Evolutionary conservation across 2,888 invertebrate genomes (phyloP).

Genomic region (Tridacna crocea): DNA sequence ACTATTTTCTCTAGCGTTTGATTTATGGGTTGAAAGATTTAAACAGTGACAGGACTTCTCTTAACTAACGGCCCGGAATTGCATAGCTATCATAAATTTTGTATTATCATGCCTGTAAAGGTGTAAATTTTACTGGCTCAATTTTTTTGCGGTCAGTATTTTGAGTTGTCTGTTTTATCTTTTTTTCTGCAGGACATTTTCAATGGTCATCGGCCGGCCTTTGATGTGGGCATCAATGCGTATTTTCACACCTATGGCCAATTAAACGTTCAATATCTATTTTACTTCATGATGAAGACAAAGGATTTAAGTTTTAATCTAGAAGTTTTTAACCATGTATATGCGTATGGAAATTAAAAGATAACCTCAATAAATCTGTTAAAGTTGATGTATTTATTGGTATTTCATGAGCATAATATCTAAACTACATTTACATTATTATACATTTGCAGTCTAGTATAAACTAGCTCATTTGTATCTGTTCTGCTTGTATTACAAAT

Average conservation of each 20-base stretch:
- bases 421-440: no score
- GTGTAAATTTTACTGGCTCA: slow-evolving; percentile 54
- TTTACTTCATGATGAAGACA: slow-evolving; percentile 43
- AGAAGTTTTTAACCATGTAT: background rate
- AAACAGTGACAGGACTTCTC: slow-evolving; percentile 27
- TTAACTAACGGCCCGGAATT: slow-evolving; percentile 45
- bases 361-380: background rate
- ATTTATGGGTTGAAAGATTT: slow-evolving; percentile 55
- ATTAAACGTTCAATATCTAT: slow-evolving; percentile 53
- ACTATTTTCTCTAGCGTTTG: slow-evolving; percentile 18
- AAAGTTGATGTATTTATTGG: background rate
- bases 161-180: background rate
- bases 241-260: slow-evolving; percentile 50
- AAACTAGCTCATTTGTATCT: no score
- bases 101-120: slow-evolving; percentile 41
- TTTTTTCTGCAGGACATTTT: slow-evolving; percentile 21
- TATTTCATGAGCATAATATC: no score
- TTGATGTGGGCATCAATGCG: slow-evolving; percentile 50
- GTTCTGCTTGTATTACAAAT: no score
- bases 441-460: no score
- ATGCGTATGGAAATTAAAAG: background rate
- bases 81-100: slow-evolving; percentile 52
- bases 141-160: slow-evolving; percentile 26
- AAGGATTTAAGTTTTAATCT: background rate
- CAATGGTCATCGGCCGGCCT: slow-evolving; percentile 41